Conservation (phyloP, 2,113 vertebrate species). For the Equus przewalskii region DNA sequence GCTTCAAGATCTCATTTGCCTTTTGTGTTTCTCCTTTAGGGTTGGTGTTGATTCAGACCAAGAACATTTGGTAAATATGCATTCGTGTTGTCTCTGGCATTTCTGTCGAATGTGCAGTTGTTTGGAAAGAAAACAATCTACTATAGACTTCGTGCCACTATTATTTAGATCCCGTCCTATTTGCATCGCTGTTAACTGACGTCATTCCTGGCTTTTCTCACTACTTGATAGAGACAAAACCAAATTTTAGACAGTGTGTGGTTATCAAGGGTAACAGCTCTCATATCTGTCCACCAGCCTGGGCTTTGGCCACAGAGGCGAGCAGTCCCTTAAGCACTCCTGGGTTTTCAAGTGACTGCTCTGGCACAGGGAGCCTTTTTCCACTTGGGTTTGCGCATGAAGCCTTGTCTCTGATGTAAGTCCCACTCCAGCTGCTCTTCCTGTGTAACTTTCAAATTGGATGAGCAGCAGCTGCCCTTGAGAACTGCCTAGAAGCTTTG, state of each 20-base stretch:
- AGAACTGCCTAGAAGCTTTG: slow-evolving; percentile 60
- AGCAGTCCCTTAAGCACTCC: slow-evolving; percentile 18
- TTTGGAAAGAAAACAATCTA: slow-evolving; percentile 60
- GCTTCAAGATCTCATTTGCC: slow-evolving; percentile 67
- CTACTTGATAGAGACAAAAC: slow-evolving; percentile 14
- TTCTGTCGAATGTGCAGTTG: slow-evolving; percentile 19
- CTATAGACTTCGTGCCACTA: background rate
- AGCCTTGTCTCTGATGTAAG: slow-evolving; percentile 73
- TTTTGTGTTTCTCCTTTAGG: slow-evolving; percentile 86
- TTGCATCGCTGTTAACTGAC: slow-evolving; percentile 65
- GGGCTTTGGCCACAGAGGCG: slow-evolving; percentile 41
- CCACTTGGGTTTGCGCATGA: slow-evolving; percentile 71
- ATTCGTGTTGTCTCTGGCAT: slow-evolving; percentile 45
- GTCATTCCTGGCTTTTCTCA: slow-evolving; percentile 65
- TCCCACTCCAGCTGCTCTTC: slow-evolving; percentile 71
- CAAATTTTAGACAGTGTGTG: background rate
- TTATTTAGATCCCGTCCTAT: slow-evolving; percentile 45
- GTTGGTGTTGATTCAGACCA: slow-evolving; percentile 97
- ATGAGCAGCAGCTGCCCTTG: slow-evolving; percentile 79
- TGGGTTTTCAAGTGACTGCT: slow-evolving; percentile 71
- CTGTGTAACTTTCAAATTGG: slow-evolving; percentile 72
- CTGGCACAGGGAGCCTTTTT: slow-evolving; percentile 75
- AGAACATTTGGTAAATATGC: slow-evolving; percentile 94
- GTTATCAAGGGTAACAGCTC: slow-evolving; percentile 65
- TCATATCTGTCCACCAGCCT: slow-evolving; percentile 34